These are phyloP conservation scores for Rhopalosiphum padi DNA, from an alignment of 1,140 invertebrate species.

Conservation along the genomic window DNA sequence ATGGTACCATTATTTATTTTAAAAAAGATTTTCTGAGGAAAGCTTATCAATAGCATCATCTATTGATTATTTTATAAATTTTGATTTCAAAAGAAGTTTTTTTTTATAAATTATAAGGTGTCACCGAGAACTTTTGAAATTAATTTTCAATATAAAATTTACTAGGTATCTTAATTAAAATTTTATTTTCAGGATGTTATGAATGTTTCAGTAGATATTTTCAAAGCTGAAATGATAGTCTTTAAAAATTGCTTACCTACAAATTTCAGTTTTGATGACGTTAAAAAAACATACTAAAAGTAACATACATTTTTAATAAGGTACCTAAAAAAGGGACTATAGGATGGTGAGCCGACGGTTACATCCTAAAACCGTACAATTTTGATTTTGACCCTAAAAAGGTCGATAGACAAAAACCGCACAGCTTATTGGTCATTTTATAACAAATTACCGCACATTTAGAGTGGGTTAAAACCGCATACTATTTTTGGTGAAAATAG, in stretches of 20 bases:
- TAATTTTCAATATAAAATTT: not conserved
- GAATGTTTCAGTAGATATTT: not conserved
- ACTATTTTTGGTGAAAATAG: too few relatives aligned
- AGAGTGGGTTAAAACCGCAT: too few relatives aligned
- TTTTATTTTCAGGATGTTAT: conserved; percentile 8
- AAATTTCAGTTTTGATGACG: not conserved
- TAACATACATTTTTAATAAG: too few relatives aligned
- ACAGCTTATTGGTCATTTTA: too few relatives aligned
- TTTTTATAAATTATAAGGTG: conserved; percentile 7
- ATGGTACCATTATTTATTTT: not conserved
- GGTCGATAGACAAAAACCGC: too few relatives aligned
- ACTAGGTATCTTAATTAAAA: not conserved
- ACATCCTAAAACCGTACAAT: too few relatives aligned
- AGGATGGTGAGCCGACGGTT: too few relatives aligned
- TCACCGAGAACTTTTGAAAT: not conserved
- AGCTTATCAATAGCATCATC: not conserved
- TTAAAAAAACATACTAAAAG: too few relatives aligned
- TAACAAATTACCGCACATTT: too few relatives aligned
- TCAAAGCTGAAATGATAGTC: conserved; percentile 12
- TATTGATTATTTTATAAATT: not conserved
- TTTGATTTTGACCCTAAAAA: too few relatives aligned
- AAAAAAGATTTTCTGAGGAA: not conserved
- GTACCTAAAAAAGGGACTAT: too few relatives aligned
- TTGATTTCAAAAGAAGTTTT: not conserved
- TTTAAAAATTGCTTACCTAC: not conserved